Base-by-base conservation (phyloP, 2,113 vertebrate species). In the Ailurus styani region DNA sequence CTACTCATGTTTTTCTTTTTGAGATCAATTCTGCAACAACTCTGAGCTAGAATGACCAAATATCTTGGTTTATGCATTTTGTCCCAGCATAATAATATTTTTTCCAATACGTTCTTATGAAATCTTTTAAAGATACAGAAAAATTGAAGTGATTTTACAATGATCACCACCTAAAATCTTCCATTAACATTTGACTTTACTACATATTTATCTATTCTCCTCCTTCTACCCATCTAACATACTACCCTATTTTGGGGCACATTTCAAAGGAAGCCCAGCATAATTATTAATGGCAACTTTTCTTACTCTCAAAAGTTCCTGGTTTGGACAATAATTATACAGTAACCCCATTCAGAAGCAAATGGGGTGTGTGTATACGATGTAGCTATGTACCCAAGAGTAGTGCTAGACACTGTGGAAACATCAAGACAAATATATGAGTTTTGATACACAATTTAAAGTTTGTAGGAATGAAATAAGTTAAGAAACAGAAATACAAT, bases 231-330 rank as follows among this genome's bases (percentile, higher is more conserved):
- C 27, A 73, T 87, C 7, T 85, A 70, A 72, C 27, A 84, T 14
- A 1, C 27, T 25, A 93, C 17, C 5, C 21, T 85, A 87, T 34
- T 91, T 94, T 50, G 21, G 17, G 42, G 88, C 89, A 5, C 8
- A 72, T 93, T 90, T 95, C 25, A 93, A 97, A 95, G 21, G n/a
- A 96, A 87, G 13, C 18, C 3, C 25, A 90, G 29, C 2, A 93
- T 64, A 91, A 87, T 90, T 92, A 66, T 62, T 68, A 93, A 84
- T 81, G 21, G 6, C 7, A 88, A 21, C 6, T 7, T 93, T 50
- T 55, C 86, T 70, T 55, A 57, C 52, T 66, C 21, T 50, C 23
- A 82, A 90, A 85, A 42, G 14, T 66, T 87, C 18, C 42, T 62
- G 10, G 20, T 78, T 94, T 95, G 52, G 45, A 70, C 17, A 89